These are phyloP conservation scores for Frankliniella intonsa DNA, from an alignment of 2,888 invertebrate species.

Conservation along the genomic window DNA sequence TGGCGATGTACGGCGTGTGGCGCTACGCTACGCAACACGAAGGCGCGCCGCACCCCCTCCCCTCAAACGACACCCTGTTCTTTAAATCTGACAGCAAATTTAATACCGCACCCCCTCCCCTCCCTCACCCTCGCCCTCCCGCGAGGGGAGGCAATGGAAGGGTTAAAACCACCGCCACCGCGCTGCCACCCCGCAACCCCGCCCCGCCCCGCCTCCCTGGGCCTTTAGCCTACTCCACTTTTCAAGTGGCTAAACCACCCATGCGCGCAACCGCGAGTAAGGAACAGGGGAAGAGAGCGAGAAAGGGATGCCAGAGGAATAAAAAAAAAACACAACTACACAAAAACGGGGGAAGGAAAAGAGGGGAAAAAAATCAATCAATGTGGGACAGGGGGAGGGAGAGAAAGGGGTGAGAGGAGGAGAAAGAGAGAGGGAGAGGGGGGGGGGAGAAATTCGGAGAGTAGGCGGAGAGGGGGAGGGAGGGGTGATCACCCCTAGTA, in stretches of 20 bases:
- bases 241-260: conserved; percentile 19
- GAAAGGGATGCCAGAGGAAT: background rate
- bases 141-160: background rate
- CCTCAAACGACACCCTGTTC: background rate
- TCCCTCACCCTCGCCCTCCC: background rate
- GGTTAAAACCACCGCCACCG: conserved; percentile 15
- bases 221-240: conserved; percentile 22
- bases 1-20: too few relatives aligned
- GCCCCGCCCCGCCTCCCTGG: background rate
- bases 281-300: background rate
- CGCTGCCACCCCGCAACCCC: background rate
- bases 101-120: background rate
- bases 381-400: background rate
- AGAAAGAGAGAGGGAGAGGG: background rate
- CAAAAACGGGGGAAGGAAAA: background rate
- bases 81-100: conserved; percentile 6
- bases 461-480: background rate
- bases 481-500: conserved; percentile 21
- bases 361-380: background rate
- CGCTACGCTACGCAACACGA: too few relatives aligned
- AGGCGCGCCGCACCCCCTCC: background rate
- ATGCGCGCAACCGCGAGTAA: conserved; percentile 3
- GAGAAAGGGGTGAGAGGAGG: background rate
- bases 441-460: background rate
- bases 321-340: background rate